These are phyloP conservation scores for Chorisops tibialis DNA, from an alignment of 2,888 invertebrate species.

Conservation along the genomic window DNA sequence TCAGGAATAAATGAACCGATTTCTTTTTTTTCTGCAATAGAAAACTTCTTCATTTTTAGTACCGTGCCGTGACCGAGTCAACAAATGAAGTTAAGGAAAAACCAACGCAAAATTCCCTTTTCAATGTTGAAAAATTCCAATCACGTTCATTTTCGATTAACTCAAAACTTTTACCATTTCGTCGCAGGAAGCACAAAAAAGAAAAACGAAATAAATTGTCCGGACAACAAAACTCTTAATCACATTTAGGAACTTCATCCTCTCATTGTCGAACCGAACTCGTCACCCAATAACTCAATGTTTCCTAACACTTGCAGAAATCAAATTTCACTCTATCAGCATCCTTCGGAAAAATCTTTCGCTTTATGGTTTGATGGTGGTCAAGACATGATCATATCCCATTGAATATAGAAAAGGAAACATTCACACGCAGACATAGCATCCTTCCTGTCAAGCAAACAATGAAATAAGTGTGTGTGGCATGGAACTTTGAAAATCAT, in stretches of 20 bases:
- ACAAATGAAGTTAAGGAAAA: too few relatives aligned
- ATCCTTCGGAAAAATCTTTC: background rate
- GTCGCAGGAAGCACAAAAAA: background rate
- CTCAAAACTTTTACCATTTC: constrained; percentile 17
- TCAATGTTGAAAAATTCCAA: constrained; percentile 8
- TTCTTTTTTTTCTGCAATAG: too few relatives aligned
- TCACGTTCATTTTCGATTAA: constrained; percentile 24
- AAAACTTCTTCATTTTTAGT: too few relatives aligned
- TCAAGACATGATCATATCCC: constrained; percentile 7
- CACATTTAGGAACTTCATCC: constrained; percentile 18
- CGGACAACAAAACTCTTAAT: constrained; percentile 16
- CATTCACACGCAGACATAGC: background rate
- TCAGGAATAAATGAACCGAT: too few relatives aligned
- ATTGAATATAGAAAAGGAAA: background rate
- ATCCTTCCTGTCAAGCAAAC: background rate
- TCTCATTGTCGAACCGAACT: background rate
- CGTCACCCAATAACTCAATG: constrained; percentile 1
- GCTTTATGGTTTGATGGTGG: constrained; percentile 4
- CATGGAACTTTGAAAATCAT: constrained; percentile 5
- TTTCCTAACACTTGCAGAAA: constrained; percentile 14
- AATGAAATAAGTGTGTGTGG: background rate
- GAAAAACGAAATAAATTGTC: constrained; percentile 5
- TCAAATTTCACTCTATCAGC: background rate
- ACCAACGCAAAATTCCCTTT: too few relatives aligned
- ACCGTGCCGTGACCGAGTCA: too few relatives aligned